These are phyloP conservation scores for Xestobium rufovillosum DNA, from an alignment of 2,888 invertebrate genomes.

Conservation along the genomic window DNA sequence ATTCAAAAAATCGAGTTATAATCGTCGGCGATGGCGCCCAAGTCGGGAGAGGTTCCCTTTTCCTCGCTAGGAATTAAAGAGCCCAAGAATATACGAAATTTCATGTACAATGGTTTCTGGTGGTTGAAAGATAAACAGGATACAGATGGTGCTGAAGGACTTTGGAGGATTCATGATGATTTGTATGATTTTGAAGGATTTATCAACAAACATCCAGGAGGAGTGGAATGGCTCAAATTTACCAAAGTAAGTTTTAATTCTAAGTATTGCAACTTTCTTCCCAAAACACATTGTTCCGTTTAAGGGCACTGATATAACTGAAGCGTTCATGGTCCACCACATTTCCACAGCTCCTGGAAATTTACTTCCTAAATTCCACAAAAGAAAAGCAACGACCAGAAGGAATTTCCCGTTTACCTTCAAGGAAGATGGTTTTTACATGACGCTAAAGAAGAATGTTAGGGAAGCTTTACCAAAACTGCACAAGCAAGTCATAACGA, in stretches of 20 bases:
- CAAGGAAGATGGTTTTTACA: constrained; percentile 64
- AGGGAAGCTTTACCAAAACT: constrained; percentile 49
- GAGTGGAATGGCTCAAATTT: constrained; percentile 61
- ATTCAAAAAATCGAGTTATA: too few relatives aligned
- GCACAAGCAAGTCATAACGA: constrained; percentile 36
- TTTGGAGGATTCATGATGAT: constrained; percentile 67
- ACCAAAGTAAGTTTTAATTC: constrained; percentile 48
- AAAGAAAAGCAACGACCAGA: constrained; percentile 52
- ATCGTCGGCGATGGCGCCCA: constrained; percentile 16
- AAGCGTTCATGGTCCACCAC: constrained; percentile 69
- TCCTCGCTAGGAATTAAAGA: constrained; percentile 15
- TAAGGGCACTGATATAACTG: constrained; percentile 71
- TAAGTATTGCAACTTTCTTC: too few relatives aligned
- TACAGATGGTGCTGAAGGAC: constrained; percentile 64
- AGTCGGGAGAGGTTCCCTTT: constrained; percentile 9
- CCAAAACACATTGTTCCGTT: constrained; percentile 18
- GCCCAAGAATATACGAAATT: constrained; percentile 12
- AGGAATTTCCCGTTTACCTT: constrained; percentile 67
- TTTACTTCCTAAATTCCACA: constrained; percentile 56
- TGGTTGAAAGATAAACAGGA: constrained; percentile 60
- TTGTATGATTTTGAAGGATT: constrained; percentile 80
- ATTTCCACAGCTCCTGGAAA: constrained; percentile 49
- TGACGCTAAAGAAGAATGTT: constrained; percentile 54
- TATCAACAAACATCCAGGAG: constrained; percentile 74
- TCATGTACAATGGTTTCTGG: constrained; percentile 13